Evolutionary conservation across 2,797 vertebrate genomes (phyloP).

Genomic region (Syncerus caffer): DNA sequence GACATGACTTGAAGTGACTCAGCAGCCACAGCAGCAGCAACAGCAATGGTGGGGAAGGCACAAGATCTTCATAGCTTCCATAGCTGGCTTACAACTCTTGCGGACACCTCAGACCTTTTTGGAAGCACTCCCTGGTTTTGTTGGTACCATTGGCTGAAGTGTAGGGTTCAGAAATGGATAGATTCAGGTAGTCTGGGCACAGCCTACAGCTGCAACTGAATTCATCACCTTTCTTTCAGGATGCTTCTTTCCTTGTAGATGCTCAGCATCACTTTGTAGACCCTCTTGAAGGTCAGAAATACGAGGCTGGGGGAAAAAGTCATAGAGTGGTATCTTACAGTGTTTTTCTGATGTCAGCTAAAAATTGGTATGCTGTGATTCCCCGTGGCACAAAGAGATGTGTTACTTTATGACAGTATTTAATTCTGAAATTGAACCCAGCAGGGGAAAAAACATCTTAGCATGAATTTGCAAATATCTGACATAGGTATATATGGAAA

Average conservation of each 20-base stretch:
- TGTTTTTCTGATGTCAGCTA: not conserved
- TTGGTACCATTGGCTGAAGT: not conserved
- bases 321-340: not conserved
- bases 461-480: slow-evolving; percentile 33
- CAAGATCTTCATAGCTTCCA: not conserved
- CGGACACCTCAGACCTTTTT: not conserved
- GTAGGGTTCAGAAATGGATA: not conserved
- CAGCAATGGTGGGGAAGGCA: not conserved
- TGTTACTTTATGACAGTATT: not conserved
- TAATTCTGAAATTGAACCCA: slow-evolving; percentile 50
- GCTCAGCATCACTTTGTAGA: not conserved
- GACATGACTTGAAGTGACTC: too few relatives aligned
- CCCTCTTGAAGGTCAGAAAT: not conserved
- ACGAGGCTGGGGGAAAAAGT: not conserved
- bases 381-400: not conserved
- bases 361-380: not conserved
- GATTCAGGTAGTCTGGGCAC: not conserved
- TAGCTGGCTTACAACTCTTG: not conserved
- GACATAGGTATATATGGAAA: not conserved
- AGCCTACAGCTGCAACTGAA: not conserved
- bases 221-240: not conserved
- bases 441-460: not conserved
- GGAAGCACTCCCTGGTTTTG: not conserved
- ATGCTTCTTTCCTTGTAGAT: not conserved
- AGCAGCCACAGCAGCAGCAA: too few relatives aligned